These are phyloP conservation scores for Acronicta aceris DNA, from an alignment of 2,888 invertebrate genomes.

Conservation along the genomic window DNA sequence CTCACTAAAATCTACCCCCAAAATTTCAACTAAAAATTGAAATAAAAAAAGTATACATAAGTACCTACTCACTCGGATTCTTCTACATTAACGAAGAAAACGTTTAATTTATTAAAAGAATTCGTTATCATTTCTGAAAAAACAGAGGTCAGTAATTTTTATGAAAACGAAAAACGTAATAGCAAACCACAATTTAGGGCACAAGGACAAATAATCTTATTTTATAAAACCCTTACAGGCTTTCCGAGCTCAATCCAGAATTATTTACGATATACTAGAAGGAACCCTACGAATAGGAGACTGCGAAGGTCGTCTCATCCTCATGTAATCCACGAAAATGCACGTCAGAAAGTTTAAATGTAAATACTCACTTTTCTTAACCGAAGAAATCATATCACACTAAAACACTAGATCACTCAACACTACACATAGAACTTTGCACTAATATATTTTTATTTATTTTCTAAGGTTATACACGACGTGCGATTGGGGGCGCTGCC, in stretches of 20 bases:
- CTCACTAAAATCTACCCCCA: no score
- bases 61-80: no score
- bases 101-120: no score
- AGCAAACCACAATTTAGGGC: conserved; percentile 11
- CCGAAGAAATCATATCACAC: conserved; percentile 37
- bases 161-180: background rate
- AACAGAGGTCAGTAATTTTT: no score
- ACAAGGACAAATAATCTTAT: conserved; percentile 23
- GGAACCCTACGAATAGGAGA: conserved; percentile 45
- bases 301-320: conserved; percentile 48
- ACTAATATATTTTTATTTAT: conserved; percentile 58
- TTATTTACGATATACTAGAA: conserved; percentile 54
- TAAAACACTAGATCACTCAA: conserved; percentile 61
- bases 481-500: conserved; percentile 42
- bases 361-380: conserved; percentile 44
- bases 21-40: no score
- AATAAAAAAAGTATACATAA: no score
- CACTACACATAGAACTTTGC: conserved; percentile 58
- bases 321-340: conserved; percentile 45
- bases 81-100: no score
- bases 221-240: conserved; percentile 41
- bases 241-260: conserved; percentile 37
- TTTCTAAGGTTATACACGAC: conserved; percentile 67
- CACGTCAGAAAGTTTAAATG: conserved; percentile 21
- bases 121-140: no score